Evolutionary conservation across 2,797 vertebrate species (phyloP).

Genomic region (Ceryle rudis): DNA sequence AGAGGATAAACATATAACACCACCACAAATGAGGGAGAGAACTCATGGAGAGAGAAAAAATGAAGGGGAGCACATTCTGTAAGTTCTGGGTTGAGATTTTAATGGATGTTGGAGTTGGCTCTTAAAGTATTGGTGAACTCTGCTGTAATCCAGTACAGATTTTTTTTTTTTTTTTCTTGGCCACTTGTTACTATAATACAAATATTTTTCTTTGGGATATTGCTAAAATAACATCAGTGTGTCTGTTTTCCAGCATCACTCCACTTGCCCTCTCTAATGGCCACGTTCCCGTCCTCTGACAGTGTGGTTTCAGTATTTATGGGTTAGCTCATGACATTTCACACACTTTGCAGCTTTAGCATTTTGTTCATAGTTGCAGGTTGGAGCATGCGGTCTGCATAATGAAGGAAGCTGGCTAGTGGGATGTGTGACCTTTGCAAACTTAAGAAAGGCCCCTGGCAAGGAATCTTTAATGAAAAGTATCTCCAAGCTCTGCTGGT

Average conservation of each 20-base stretch:
- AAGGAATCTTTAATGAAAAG: not conserved
- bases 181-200: not conserved
- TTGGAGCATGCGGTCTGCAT: not conserved
- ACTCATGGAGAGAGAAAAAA: not conserved
- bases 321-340: not conserved
- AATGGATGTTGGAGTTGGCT: not conserved
- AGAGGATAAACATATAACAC: not conserved
- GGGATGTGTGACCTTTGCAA: not conserved
- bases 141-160: rapidly evolving
- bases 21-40: not conserved
- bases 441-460: not conserved
- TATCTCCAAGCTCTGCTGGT: not conserved
- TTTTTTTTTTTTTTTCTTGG: not conserved
- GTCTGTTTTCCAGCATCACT: not conserved
- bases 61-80: not conserved
- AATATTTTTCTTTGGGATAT: not conserved
- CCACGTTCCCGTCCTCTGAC: not conserved
- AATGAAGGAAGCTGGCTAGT: not conserved
- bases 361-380: not conserved
- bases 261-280: not conserved
- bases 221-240: not conserved
- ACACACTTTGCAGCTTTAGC: not conserved
- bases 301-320: not conserved
- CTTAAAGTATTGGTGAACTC: not conserved
- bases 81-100: not conserved